Base-by-base conservation (phyloP, 2,797 vertebrate species). In the Australoheros facetus region DNA sequence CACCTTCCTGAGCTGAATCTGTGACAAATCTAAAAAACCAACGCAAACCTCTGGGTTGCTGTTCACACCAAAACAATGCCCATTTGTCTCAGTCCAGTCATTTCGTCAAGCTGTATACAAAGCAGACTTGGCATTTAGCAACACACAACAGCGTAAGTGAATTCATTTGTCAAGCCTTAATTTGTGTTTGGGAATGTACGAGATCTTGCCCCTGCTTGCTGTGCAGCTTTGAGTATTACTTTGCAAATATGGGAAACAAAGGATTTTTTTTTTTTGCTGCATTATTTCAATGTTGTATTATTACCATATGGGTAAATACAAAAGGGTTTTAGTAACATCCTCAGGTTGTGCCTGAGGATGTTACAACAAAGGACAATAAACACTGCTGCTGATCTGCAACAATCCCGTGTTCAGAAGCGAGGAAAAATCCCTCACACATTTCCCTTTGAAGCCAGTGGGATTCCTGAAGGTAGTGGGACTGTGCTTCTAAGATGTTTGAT, bases 401-500 rank as follows among this genome's bases (percentile, higher is more conserved):
- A 87, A 89, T 81, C 73, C 89, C 79, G 54, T 60, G 74, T 82
- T 89, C 80, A 81, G 73, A 83, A 81, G 82, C 21, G 16, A 82
- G 73, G 78, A 26, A 71, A 88, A 90, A 77, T 86, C 84, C 89
- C 85, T 82, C 77, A 75, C 60, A 84, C 28, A 64, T 79, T 85
- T 84, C 55, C 81, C 90, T 94, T 92, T 92, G 93, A 94, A 93
- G 92, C 81, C 4, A 17, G 17, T 81, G 90, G 81, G 91, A 93
- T 89, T 87, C 90, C 85, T 89, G 86, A 80, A 81, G 91, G 85
- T 85, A 71, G 83, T 85, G 82, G 37, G 86, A 86, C 86, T 89
- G 86, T 88, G 87, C 87, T 75, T 81, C 88, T 89, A 84, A 93
- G 93, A 91, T 90, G 92, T 93, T 93, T 95, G 91, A 94, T 93